Conservation (phyloP, 1,140 invertebrate species). For the Hylaeus anthracinus region DNA sequence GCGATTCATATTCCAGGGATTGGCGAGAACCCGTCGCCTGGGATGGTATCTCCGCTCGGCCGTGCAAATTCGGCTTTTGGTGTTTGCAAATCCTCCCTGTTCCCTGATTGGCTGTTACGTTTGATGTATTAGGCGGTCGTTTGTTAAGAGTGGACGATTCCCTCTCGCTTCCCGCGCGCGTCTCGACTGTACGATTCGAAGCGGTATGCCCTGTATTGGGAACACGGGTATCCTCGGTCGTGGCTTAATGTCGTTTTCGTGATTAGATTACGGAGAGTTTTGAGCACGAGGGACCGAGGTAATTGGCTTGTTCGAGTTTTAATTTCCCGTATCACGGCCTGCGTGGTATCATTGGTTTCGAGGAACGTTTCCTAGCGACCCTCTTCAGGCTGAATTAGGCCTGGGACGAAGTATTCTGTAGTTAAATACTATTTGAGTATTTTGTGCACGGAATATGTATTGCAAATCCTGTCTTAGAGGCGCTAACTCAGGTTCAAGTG, state of each 20-base stretch:
- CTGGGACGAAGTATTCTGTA: too few relatives aligned
- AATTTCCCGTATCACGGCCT: background rate
- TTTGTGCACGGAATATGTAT: too few relatives aligned
- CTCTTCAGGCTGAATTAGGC: too few relatives aligned
- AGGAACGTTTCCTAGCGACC: too few relatives aligned
- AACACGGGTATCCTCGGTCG: background rate
- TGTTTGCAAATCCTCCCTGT: background rate
- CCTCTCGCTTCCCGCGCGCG: background rate
- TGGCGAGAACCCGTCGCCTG: background rate
- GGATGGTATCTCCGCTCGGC: constrained; percentile 7
- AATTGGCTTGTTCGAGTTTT: background rate
- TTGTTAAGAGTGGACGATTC: background rate
- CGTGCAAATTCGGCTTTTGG: constrained; percentile 23
- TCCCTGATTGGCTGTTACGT: background rate
- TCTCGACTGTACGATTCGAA: background rate
- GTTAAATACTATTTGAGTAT: too few relatives aligned
- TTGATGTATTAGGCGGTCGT: constrained; percentile 5
- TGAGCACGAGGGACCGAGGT: background rate
- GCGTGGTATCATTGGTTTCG: too few relatives aligned
- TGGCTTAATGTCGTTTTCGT: background rate
- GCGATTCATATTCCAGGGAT: constrained; percentile 14
- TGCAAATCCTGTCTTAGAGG: too few relatives aligned
- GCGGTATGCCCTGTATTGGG: background rate
- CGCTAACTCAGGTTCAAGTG: too few relatives aligned
- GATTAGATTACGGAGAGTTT: background rate